Evolutionary conservation across 2,888 invertebrate species (phyloP).

Genomic region (Polydrusus tereticollis): DNA sequence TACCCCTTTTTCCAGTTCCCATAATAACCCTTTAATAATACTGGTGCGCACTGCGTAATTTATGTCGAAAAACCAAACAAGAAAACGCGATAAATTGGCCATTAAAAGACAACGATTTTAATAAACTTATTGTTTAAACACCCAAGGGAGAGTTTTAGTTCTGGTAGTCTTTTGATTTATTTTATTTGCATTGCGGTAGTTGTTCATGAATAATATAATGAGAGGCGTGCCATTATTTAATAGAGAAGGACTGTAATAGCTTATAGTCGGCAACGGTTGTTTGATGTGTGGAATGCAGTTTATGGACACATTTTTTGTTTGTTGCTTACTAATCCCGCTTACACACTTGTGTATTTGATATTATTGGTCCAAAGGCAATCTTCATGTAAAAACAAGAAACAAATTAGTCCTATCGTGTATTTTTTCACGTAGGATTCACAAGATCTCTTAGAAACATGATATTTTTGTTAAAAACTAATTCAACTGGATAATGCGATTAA

Average conservation of each 20-base stretch:
- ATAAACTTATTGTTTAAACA: conserved; percentile 55
- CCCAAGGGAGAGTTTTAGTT: conserved; percentile 52
- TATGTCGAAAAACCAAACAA: conserved; percentile 55
- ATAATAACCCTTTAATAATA: conserved; percentile 15
- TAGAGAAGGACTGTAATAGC: conserved; percentile 13
- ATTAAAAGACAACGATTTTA: conserved; percentile 48
- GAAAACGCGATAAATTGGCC: conserved; percentile 50
- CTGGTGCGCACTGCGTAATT: conserved; percentile 43
- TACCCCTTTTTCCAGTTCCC: conserved; percentile 17
- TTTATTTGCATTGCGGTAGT: conserved; percentile 30
- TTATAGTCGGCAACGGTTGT: conserved; percentile 1
- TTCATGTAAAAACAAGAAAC: too few species aligned
- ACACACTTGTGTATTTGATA: too few species aligned
- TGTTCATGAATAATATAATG: conserved; percentile 20
- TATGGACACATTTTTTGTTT: not conserved
- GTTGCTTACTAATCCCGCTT: not conserved
- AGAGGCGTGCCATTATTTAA: conserved; percentile 21
- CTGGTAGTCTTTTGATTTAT: conserved; percentile 26
- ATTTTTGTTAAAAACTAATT: too few species aligned
- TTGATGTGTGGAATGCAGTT: not conserved
- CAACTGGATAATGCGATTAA: too few species aligned
- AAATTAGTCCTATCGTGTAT: too few species aligned
- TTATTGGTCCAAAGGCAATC: too few species aligned
- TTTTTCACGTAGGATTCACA: too few species aligned
- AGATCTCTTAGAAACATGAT: too few species aligned